Conservation (phyloP, 2,113 vertebrate species). For the Cygnus buccinator region DNA sequence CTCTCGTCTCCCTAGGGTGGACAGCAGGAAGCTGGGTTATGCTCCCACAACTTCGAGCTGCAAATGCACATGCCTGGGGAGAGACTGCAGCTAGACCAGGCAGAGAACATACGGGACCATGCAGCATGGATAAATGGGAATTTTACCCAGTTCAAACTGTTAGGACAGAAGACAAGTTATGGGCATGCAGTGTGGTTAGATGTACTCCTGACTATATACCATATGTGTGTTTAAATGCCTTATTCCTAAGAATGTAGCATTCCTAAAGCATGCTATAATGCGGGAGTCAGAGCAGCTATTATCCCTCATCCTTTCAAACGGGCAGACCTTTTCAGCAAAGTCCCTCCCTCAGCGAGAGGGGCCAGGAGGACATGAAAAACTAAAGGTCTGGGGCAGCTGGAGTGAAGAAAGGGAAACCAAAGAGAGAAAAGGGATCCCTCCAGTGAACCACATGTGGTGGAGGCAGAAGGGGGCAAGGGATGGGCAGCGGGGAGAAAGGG, state of each 20-base stretch:
- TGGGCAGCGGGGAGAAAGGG: background rate
- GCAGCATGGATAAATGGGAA: background rate
- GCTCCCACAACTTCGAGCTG: background rate
- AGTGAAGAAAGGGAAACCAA: background rate
- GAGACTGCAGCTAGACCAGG: background rate
- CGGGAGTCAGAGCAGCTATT: background rate
- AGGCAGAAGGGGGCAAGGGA: background rate
- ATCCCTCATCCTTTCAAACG: background rate
- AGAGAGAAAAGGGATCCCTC: background rate
- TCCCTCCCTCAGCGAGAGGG: background rate
- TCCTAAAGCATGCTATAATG: background rate
- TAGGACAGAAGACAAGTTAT: background rate
- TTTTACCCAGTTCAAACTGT: background rate
- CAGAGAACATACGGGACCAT: background rate
- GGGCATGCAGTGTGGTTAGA: background rate
- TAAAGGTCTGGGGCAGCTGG: background rate
- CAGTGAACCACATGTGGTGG: rapidly evolving
- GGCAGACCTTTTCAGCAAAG: background rate
- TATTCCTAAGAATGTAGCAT: background rate
- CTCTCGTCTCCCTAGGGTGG: background rate
- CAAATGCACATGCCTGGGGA: background rate
- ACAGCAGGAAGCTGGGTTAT: background rate
- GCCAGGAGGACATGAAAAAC: background rate
- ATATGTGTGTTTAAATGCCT: background rate
- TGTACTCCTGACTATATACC: background rate